A percentile compares a stretch with the other conserved stretches of the same genome.
Evolutionary conservation across 2,797 vertebrate species (phyloP).

Genomic region (Echiichthys vipera): DNA sequence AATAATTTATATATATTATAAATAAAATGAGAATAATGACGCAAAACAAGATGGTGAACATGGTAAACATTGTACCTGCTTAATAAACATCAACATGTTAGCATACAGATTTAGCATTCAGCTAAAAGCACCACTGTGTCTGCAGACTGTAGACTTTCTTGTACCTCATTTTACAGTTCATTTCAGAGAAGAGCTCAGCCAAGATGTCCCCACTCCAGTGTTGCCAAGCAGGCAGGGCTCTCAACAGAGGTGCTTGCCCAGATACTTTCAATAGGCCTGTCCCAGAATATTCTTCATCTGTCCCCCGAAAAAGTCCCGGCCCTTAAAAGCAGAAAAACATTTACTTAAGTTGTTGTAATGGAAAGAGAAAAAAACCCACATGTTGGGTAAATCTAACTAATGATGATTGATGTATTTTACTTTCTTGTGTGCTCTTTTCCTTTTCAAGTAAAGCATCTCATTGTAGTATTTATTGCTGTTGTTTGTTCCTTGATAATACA

Average conservation of each 20-base stretch:
- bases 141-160: neutral
- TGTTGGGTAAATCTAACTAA: neutral
- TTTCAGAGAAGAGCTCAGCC: conserved; percentile 41
- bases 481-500: conserved; percentile 9
- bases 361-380: conserved; percentile 24
- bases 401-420: neutral
- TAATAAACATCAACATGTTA: neutral
- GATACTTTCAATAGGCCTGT: conserved; percentile 51
- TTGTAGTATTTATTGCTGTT: neutral
- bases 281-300: conserved; percentile 35
- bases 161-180: neutral
- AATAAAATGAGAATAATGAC: no score
- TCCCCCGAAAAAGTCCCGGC: conserved; percentile 18
- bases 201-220: conserved; percentile 46
- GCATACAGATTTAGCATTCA: neutral
- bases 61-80: neutral
- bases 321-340: conserved; percentile 56
- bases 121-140: neutral
- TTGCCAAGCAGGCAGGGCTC: conserved; percentile 51
- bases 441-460: neutral
- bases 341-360: conserved; percentile 33
- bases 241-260: conserved; percentile 28
- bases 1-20: no score
- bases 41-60: neutral
- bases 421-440: neutral